Evolutionary conservation across 2,113 vertebrate genomes (phyloP), one percentile per base, ranked within the genome.

Genomic region (Jacana jacana): DNA sequence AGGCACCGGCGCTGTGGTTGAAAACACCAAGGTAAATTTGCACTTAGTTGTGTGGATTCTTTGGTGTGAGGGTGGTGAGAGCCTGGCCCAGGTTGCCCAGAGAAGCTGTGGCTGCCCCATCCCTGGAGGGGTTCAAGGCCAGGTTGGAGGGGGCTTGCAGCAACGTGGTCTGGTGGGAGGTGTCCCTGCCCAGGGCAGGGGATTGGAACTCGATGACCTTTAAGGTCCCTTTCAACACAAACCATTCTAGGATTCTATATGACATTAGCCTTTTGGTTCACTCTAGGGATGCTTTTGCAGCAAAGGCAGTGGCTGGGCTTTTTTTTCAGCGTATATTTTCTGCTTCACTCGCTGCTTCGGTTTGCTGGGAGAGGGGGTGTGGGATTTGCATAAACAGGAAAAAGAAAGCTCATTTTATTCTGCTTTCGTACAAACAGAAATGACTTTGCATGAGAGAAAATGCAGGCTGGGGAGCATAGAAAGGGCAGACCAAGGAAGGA

Each of bases 351-450:
- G 17, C 14, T 88, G 30, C 51, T 85, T 65, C 1, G 3, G 17
- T 42, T 55, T 35, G 20, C 35, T 33, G 18, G 3, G 52, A 54
- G 28, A 3, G 7, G 7, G 15, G 20, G 4, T 54, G 52, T 54
- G 28, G 4, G 37, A 40, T 48, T 90, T 48, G 55, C 65, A 51
- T n/a, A 49, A 28, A n/a, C 6, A 49, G 25, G 42, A 23, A 27
- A 25, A 60, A 16, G 17, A 54, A 95, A 68, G 22, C 28, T 75
- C 15, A 11, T 77, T 89, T 92, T 37, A 23, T 54, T 86, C 80
- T 90, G n/a, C 19, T 70, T 65, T 49, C 0, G 0, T 3, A 3
- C 0, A 0, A 12, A 60, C 37, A 11, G 61, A 75, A 69, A 72
- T 58, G 20, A 58, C 71, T 83, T 93, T 69, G 27, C 7, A 0